Base-by-base conservation (phyloP, 2,797 vertebrate species). In the Propithecus deckenii region DNA sequence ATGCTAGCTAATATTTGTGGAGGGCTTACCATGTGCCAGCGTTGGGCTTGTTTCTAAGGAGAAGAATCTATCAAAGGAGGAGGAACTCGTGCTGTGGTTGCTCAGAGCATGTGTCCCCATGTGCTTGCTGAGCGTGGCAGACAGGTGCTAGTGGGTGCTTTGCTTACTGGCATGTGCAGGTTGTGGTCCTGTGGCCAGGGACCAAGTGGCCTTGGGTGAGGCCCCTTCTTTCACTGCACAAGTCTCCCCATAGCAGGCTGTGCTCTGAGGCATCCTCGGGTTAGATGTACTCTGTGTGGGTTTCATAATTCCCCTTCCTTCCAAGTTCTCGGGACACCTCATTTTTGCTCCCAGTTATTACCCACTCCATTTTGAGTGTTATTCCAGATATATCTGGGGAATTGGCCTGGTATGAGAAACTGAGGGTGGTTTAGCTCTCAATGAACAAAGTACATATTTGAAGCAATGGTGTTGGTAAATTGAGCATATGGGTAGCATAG, bases 401-500 rank as follows among this genome's bases (percentile, higher is more conserved):
- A 22, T 86, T 35, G 59, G 9, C 12, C 13, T 91, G 50, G 32
- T 46, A 59, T 18, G 25, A 78, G 14, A 50, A 65, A 15, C 25
- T 14, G 41, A 84, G 5, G 38, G 30, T 83, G 13, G 61, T 35
- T 32, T 30, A 59, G 67, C 78, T 46, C 5, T 61, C 48, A 28
- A 18, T 61, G 75, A 65, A 17, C 28, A 30, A 43, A 85, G n/a
- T 25, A 17, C 4, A 2, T n/a, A 1, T 30, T 74, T 6, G 0
- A 32, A 61, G 74, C 7, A 23, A 0, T 8, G 38, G 38, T 6
- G 23, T 11, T 78, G 74, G 50, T 50, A 61, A 78, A 25, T 20
- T 46, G 30, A 78, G 48, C 18, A 0, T 22, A 0, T 7, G 22
- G 43, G 1, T 18, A 14, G 13, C 0, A 8, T 11, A 0, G 11